Percentiles rank a stretch among this genome's conserved stretches.
These are phyloP conservation scores for Brachionus rubens DNA, from an alignment of 1,140 invertebrate genomes.

Conservation along the genomic window DNA sequence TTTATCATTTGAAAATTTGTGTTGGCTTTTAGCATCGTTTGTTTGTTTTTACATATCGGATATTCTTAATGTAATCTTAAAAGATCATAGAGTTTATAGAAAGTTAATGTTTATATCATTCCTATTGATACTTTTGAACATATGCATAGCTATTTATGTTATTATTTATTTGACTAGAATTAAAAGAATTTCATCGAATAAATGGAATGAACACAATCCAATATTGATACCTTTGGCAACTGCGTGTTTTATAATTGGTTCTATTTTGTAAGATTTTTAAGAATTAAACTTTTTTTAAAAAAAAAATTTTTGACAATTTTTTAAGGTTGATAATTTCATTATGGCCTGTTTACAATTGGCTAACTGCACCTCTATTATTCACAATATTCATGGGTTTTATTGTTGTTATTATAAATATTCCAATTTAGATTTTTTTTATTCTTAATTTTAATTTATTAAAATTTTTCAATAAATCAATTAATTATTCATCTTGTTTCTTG, in stretches of 20 bases:
- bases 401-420: conserved; percentile 56
- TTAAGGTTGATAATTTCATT: conserved; percentile 55
- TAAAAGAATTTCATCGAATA: conserved; percentile 56
- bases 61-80: conserved; percentile 22
- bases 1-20: conserved; percentile 42
- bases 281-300: background rate
- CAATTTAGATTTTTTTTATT: background rate
- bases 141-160: conserved; percentile 54
- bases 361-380: conserved; percentile 55
- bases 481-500: background rate
- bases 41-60: conserved; percentile 37
- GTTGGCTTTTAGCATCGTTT: conserved; percentile 45
- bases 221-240: conserved; percentile 56
- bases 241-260: conserved; percentile 53
- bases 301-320: conserved; percentile 47
- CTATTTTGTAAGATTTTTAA: conserved; percentile 53
- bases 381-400: conserved; percentile 58
- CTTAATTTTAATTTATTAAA: background rate
- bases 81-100: conserved; percentile 48
- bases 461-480: background rate
- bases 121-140: conserved; percentile 52
- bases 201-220: conserved; percentile 57
- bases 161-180: conserved; percentile 54
- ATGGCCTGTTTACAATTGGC: conserved; percentile 57
- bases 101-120: conserved; percentile 54